Evolutionary conservation across 64 coral and sea anemone genomes (phyloP).

Genomic region (Anthopleura sola): DNA sequence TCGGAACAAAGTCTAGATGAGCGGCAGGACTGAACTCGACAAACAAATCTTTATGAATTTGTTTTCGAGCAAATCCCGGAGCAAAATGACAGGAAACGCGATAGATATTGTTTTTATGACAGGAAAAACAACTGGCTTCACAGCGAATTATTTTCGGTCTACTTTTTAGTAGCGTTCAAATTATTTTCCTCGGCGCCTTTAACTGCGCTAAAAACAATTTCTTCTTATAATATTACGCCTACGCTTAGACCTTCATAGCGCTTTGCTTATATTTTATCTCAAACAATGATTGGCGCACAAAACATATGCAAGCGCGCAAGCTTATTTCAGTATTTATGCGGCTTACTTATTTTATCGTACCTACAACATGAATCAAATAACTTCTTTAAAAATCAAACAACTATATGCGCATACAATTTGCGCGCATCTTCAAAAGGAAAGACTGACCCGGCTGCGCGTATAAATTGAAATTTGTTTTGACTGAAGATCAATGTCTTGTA

Average conservation of each 20-base stretch:
- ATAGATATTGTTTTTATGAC: neutral
- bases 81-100: neutral
- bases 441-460: no score
- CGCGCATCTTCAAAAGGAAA: no score
- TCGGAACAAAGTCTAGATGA: neutral
- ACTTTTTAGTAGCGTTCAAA: neutral
- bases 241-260: neutral
- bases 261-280: neutral
- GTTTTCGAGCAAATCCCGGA: neutral
- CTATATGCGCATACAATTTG: no score
- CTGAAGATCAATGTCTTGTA: no score
- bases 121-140: neutral
- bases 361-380: no score
- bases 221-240: neutral
- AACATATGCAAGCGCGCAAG: no score
- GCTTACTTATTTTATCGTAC: no score
- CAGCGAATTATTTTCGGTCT: neutral
- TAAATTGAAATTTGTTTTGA: no score
- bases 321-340: neutral
- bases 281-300: neutral
- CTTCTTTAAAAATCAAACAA: no score
- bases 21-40: neutral
- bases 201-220: neutral
- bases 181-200: neutral
- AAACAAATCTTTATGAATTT: neutral